Base-by-base conservation (phyloP, 1,140 invertebrate genomes). In the Drosophila subobscura region DNA sequence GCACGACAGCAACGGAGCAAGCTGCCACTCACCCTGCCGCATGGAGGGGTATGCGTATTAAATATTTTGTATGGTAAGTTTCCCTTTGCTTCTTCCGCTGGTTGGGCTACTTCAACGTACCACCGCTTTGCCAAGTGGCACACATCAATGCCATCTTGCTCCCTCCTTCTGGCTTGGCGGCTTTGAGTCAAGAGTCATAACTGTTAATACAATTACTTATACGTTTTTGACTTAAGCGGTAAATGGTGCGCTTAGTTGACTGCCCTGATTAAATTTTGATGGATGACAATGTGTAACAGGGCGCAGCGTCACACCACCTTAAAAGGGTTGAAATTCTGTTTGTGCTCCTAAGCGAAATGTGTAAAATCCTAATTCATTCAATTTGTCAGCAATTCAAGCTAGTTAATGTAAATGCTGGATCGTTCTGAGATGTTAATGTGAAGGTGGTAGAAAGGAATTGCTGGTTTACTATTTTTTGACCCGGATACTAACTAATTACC, bases 141-240 rank as follows among this genome's bases (percentile, higher is more conserved):
- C 70, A 57, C 70, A 50, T 64, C 70, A 73, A 74, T 57, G 47
- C 46, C 57, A 60, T 73, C 60, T 74, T 29, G 14, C 44, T 5
- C 12, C 23, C 29, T 8, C 27, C 14, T 29, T 2, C 20, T 3
- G 7, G 51, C 47, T 49, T 50, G 40, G 45, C 54, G 42, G 42
- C 70, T 53, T 51, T 29, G 54, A 33, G 49, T 63, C 44, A 33
- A 16, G 71, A 44, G 50, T 59, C 61, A 75, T 75, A 75, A 75
- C 67, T 75, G 53, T 67, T 75, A 75, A 75, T 75, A 72, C 67
- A 75, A 75, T 75, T 60, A 75, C 61, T 63, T 67, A 75, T 60
- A 75, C 72, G 72, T 55, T 75, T 75, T 67, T 67, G 61, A 66
- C 40, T 75, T 16, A 25, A 40, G 57, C 67, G 67, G 63, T 56